Evolutionary conservation across 2,113 vertebrate genomes (phyloP), one percentile per base, ranked within the genome.

Genomic region (Dipodomys merriami): DNA sequence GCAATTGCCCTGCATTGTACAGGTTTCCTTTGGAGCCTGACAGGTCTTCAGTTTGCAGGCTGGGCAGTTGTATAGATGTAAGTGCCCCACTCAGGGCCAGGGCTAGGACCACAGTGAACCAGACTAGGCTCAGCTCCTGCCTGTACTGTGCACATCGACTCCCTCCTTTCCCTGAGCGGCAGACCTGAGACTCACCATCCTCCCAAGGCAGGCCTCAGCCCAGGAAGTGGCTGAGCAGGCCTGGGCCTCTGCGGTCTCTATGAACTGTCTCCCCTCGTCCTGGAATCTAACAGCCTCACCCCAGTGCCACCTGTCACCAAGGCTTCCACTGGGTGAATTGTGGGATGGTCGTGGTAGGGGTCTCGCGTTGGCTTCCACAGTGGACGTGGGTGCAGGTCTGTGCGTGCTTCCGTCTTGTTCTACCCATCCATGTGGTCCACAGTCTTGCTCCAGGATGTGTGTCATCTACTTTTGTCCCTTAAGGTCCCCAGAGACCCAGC

Each of bases 171-270:
- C 7, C n/a, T 12, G 71, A 3, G 73, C 19, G 10, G 20, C 13
- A 46, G 46, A 27, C 29, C n/a, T 46, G 73, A 27, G n/a, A 7
- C 9, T 29, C 4, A 39, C 0, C 3, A 2, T 15, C 11, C n/a
- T 18, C 53, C 53, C 53, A 29, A 39, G 62, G 29, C 35, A 44
- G 15, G 35, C 25, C 8, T 1, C 0, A 1, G 7, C 60, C 35
- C 39, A 30, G 65, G 33, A 88, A 19, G 73, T 20, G 77, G 35
- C 25, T 8, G 15, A n/a, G 49, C 12, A 29, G 0, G 39, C 18
- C 39, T 0, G 0, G 13, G 13, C 44, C 81, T n/a, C 15, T 7
- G 23, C 6, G 0, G 1, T 1, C 35, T n/a, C 35, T 4, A 16
- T 57, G 53, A 4, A 6, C 67, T 62, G 8, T 19, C 12, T 8